These are phyloP conservation scores for Caenorhabditis japonica DNA, from an alignment of 2,888 invertebrate genomes.

Conservation along the genomic window DNA sequence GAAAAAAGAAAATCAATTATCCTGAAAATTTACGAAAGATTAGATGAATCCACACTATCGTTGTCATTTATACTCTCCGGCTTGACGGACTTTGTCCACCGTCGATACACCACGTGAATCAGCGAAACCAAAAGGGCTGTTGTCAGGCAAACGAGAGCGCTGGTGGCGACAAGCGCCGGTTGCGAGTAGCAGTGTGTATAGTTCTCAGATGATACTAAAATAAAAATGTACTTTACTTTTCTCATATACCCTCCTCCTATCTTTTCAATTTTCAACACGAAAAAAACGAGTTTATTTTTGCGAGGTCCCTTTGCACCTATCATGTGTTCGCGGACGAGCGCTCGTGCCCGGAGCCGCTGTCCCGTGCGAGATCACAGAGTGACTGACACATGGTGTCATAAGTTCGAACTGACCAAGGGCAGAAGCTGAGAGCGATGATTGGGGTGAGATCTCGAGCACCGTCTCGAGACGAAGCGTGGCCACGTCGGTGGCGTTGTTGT, in stretches of 20 bases:
- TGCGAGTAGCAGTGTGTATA: conserved; percentile 43
- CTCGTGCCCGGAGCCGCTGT: conserved; percentile 78
- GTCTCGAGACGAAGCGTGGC: conserved; percentile 59
- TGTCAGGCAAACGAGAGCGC: conserved; percentile 46
- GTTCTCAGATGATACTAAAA: conserved; percentile 54
- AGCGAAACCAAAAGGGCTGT: conserved; percentile 44
- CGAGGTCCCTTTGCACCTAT: conserved; percentile 49
- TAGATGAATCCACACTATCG: conserved; percentile 39
- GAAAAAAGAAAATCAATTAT: not conserved
- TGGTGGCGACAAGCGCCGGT: conserved; percentile 41
- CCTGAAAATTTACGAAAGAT: conserved; percentile 17
- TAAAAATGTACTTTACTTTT: not conserved
- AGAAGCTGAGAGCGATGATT: conserved; percentile 60
- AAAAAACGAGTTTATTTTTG: too few relatives aligned
- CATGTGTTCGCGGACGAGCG: conserved; percentile 35
- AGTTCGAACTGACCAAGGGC: conserved; percentile 61
- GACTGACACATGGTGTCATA: conserved; percentile 47
- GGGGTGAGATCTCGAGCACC: conserved; percentile 66
- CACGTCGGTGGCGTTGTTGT: conserved; percentile 37
- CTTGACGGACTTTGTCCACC: conserved; percentile 50
- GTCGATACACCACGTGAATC: conserved; percentile 49
- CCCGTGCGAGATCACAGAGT: conserved; percentile 34
- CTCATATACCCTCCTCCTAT: conserved; percentile 8
- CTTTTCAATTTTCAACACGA: conserved; percentile 17
- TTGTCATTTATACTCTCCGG: conserved; percentile 33